Percentiles rank a stretch among this genome's conserved stretches.
Evolutionary conservation across 2,888 invertebrate species (phyloP).

Genomic region (Spodoptera picta): DNA sequence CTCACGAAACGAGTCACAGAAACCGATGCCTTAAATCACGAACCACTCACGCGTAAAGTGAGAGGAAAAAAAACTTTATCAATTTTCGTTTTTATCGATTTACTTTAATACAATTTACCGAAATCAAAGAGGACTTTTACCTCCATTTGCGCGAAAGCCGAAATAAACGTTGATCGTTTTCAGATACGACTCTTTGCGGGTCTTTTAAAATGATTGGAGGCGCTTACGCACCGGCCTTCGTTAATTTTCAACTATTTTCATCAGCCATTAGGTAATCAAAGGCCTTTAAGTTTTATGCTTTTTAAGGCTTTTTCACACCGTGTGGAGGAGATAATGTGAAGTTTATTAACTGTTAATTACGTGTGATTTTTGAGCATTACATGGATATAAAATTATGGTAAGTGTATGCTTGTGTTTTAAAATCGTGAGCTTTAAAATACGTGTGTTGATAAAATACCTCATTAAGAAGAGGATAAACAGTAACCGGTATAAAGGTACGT

Average conservation of each 20-base stretch:
- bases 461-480: too few relatives aligned
- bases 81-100: conserved; percentile 77
- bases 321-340: conserved; percentile 15
- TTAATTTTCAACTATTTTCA: conserved; percentile 50
- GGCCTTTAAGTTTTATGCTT: conserved; percentile 27
- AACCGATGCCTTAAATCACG: conserved; percentile 75
- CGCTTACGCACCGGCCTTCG: conserved; percentile 27
- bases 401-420: not conserved
- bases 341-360: conserved; percentile 38
- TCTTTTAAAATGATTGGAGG: conserved; percentile 63
- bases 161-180: conserved; percentile 58
- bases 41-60: conserved; percentile 83
- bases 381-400: conserved; percentile 7
- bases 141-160: conserved; percentile 74
- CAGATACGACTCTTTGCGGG: conserved; percentile 53
- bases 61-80: conserved; percentile 70
- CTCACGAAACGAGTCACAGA: conserved; percentile 61
- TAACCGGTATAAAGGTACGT: too few relatives aligned
- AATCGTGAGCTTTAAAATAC: not conserved
- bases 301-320: conserved; percentile 12
- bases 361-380: conserved; percentile 6
- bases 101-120: conserved; percentile 75
- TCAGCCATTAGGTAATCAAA: conserved; percentile 51
- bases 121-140: conserved; percentile 77
- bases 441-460: too few relatives aligned